These are phyloP conservation scores for Hiodon tergisus DNA, from an alignment of 2,113 vertebrate genomes.

Conservation along the genomic window DNA sequence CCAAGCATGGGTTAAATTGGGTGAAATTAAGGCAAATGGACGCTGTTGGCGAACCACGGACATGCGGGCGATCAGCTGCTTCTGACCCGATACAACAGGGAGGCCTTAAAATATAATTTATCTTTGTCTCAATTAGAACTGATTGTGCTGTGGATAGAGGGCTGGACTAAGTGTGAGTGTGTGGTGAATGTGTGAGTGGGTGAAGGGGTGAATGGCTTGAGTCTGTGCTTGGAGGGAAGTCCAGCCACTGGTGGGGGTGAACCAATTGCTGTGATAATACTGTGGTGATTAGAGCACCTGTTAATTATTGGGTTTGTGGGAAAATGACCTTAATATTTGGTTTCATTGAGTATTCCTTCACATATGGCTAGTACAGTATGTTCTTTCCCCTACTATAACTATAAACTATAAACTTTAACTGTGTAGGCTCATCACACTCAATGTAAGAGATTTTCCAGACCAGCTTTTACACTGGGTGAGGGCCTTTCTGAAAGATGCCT, in stretches of 20 bases:
- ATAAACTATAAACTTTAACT: no score
- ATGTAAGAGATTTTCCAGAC: neutral
- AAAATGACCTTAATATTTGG: no score
- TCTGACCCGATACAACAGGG: constrained; percentile 11
- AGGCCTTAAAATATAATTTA: neutral
- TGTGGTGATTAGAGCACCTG: no score
- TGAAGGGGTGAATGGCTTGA: neutral
- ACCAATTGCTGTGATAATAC: no score
- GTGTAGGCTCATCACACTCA: no score
- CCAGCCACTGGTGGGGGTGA: neutral
- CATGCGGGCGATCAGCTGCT: constrained; percentile 74
- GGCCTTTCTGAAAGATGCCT: neutral
- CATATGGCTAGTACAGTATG: no score
- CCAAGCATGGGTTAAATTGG: constrained; percentile 95
- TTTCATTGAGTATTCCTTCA: no score
- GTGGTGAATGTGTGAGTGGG: neutral
- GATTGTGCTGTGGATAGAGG: neutral
- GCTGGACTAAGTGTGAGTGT: neutral
- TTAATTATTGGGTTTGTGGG: no score
- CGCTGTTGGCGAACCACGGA: constrained; percentile 68
- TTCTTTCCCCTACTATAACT: no score
- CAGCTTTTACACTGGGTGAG: neutral
- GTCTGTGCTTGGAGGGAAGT: neutral
- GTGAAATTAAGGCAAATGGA: constrained; percentile 94
- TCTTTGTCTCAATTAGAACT: neutral